These are phyloP conservation scores for Oxyscelio sp. DNA, from an alignment of 2,888 invertebrate genomes.

Conservation along the genomic window DNA sequence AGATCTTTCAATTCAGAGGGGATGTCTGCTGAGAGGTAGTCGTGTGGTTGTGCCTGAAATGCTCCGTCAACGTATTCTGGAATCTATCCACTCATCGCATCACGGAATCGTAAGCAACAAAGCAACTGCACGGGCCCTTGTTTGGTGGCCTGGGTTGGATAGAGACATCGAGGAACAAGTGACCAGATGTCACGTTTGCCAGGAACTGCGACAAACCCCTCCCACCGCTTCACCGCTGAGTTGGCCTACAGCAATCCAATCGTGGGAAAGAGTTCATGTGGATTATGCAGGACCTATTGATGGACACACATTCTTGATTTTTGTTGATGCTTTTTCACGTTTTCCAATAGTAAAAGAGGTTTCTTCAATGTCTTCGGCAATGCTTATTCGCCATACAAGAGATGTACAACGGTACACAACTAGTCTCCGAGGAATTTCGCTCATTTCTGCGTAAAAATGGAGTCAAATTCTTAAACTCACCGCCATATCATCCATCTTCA, in stretches of 20 bases:
- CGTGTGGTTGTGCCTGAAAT: constrained; percentile 2
- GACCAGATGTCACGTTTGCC: neutral
- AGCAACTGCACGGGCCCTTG: neutral
- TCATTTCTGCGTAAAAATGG: neutral
- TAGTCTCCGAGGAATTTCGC: neutral
- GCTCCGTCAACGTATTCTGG: neutral
- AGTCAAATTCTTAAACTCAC: neutral
- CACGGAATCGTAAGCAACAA: constrained; percentile 25
- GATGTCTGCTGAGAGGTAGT: neutral
- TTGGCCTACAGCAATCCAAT: neutral
- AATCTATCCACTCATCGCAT: constrained; percentile 22
- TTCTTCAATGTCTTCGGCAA: constrained; percentile 7
- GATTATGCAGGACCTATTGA: neutral
- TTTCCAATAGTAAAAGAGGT: constrained; percentile 3
- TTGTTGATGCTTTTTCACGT: neutral
- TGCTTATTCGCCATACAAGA: neutral
- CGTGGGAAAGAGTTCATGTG: constrained; percentile 18
- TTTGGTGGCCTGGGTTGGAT: constrained; percentile 21
- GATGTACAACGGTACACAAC: constrained; percentile 3
- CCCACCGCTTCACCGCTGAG: neutral
- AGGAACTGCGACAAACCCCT: neutral
- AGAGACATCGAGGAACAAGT: constrained; percentile 10
- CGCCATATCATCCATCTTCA: constrained; percentile 5
- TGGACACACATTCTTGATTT: neutral
- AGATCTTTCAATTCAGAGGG: constrained; percentile 4